Evolutionary conservation across 2,113 vertebrate species (phyloP), one percentile per base, ranked within the genome.

Genomic region (Dicentrarchus labrax): DNA sequence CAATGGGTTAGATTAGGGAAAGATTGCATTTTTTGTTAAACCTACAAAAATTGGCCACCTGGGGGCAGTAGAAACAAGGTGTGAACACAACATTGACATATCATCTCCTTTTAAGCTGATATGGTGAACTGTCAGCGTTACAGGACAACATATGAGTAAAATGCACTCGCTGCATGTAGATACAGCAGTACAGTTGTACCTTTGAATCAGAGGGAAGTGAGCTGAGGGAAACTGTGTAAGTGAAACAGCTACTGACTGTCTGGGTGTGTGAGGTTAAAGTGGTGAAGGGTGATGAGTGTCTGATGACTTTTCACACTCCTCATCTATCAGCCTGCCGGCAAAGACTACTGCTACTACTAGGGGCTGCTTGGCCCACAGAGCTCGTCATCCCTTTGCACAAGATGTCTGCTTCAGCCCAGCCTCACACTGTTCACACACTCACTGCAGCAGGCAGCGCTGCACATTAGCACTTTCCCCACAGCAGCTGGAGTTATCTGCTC

Each of bases 401-500:
- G 56, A 30, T 36, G 0, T 56, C 68, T 57, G 72, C 64, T 21
- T 74, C 36, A 12, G 59, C 24, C 17, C 80, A 4, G 45, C 13
- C 6, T 51, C 47, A 41, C 24, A 3, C 71, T 45, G 19, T 60
- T 74, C 57, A 57, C 71, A 68, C 70, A 41, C 56, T 45, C 41
- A 17, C 43, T 11, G 56, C 12, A 19, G 17, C 15, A 13, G 54
- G 45, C 61, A 7, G 47, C 9, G 9, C 0, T 1, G 38, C 59
- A 54, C 5, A 8, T 76, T 79, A 64, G 61, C 61, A 65, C 77
- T 54, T 74, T 75, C 38, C n/a, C 48, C 12, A 6, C 24, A 71
- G 22, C 80, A 70, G 48, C 85, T 61, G 72, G 50, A 72, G 61
- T 75, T 47, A 61, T 73, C 62, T 12, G 12, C 71, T 82, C 10